Conservation (phyloP, 2,797 vertebrate species). For the Parambassis ranga region DNA sequence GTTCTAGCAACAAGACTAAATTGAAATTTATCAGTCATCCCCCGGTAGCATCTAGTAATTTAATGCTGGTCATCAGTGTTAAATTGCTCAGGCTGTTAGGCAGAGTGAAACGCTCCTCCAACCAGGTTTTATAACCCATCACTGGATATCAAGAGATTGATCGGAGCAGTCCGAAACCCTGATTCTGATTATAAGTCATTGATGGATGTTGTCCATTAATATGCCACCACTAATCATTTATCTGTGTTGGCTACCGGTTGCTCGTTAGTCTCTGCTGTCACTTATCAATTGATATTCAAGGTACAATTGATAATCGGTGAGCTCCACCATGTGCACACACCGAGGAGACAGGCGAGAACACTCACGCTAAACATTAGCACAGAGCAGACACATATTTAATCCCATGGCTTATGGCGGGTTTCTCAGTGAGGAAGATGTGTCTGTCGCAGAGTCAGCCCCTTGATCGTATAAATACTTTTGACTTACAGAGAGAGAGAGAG, state of each 20-base stretch:
- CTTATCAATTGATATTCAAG: slow-evolving; percentile 14
- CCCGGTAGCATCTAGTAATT: slow-evolving; percentile 44
- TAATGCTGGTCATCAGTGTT: slow-evolving; percentile 56
- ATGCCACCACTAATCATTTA: slow-evolving; percentile 39
- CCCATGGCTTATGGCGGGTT: slow-evolving; percentile 59
- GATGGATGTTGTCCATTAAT: slow-evolving; percentile 51
- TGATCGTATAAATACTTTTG: slow-evolving; percentile 66
- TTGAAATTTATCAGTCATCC: slow-evolving; percentile 60
- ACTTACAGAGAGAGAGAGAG: slow-evolving; percentile 19
- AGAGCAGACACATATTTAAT: slow-evolving; percentile 63
- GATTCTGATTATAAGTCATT: slow-evolving; percentile 53
- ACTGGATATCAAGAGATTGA: slow-evolving; percentile 51
- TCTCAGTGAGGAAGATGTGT: slow-evolving; percentile 56
- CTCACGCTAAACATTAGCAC: slow-evolving; percentile 45
- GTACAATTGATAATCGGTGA: slow-evolving; percentile 8
- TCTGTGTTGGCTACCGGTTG: slow-evolving; percentile 33
- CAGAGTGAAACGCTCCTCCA: slow-evolving; percentile 22
- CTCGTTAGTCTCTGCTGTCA: slow-evolving; percentile 28
- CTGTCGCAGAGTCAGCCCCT: slow-evolving; percentile 59
- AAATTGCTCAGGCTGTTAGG: slow-evolving; percentile 51
- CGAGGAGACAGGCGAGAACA: slow-evolving; percentile 28
- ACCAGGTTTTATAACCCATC: slow-evolving; percentile 48
- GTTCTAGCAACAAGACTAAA: slow-evolving; percentile 55
- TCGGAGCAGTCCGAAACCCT: slow-evolving; percentile 13
- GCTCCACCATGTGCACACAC: slow-evolving; percentile 15